phyloP scores from a whole-genome alignment of 2,888 invertebrate species.

The Apamea monoglypha region DNA sequence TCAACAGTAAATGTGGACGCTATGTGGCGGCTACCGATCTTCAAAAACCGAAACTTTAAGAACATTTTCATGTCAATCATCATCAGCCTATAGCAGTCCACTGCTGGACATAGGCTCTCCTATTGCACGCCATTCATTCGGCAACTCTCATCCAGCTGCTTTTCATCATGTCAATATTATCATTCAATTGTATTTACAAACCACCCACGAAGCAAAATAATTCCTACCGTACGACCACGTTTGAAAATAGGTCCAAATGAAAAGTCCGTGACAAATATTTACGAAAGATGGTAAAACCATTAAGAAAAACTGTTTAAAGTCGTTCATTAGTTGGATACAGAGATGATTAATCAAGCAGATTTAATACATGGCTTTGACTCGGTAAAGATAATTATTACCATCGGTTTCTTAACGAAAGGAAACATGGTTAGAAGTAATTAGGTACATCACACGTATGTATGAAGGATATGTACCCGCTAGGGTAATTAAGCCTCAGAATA shows the following conservation, averaged over 20 bases:
- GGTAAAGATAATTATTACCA: not conserved
- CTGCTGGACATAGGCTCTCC: too few relatives aligned
- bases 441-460: not conserved
- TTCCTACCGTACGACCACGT: not conserved
- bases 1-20: not conserved
- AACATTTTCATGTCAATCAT: not conserved
- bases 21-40: too few relatives aligned
- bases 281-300: not conserved
- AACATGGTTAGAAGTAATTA: constrained; percentile 10
- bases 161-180: too few relatives aligned
- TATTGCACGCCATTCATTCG: too few relatives aligned
- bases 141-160: too few relatives aligned
- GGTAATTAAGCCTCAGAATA: not conserved
- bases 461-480: not conserved
- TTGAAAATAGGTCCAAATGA: not conserved
- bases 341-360: constrained; percentile 11
- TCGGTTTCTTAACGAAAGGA: constrained; percentile 5
- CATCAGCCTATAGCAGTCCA: too few relatives aligned
- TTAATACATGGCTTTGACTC: not conserved
- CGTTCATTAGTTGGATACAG: not conserved
- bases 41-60: not conserved
- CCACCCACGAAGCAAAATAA: not conserved
- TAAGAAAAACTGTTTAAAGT: not conserved
- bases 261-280: not conserved
- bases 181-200: not conserved